phyloP scores from a whole-genome alignment of 2,888 invertebrate species.

The Spilarctia lutea region DNA sequence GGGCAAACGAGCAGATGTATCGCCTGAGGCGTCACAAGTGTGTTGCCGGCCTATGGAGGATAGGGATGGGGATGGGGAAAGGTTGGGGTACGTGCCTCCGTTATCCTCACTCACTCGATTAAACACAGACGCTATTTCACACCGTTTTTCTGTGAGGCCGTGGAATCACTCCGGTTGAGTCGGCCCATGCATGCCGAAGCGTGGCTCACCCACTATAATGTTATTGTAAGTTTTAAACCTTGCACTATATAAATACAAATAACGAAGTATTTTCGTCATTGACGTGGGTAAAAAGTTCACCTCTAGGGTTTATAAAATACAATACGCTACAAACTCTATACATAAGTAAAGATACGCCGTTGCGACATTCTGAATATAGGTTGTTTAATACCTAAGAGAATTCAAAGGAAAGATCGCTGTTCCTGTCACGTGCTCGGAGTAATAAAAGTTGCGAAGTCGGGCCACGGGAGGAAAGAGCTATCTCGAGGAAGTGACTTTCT shows the following conservation, averaged over 20 bases:
- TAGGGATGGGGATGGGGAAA: too few species aligned
- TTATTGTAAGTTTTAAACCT: background rate
- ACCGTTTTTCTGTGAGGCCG: too few species aligned
- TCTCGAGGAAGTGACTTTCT: slow-evolving; percentile 77
- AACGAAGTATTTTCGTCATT: background rate
- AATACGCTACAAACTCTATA: slow-evolving; percentile 8
- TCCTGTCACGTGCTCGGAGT: slow-evolving; percentile 76
- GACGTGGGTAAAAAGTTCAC: background rate
- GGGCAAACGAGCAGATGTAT: too few species aligned
- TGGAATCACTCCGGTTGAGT: too few species aligned
- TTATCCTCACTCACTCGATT: too few species aligned
- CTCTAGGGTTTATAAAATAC: background rate
- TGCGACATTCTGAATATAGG: slow-evolving; percentile 39
- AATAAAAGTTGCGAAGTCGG: slow-evolving; percentile 71
- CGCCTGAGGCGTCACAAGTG: too few species aligned
- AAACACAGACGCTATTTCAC: too few species aligned
- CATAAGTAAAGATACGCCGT: slow-evolving; percentile 11
- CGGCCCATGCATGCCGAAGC: too few species aligned
- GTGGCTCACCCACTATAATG: too few species aligned
- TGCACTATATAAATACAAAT: background rate
- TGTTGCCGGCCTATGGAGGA: too few species aligned
- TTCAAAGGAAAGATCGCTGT: slow-evolving; percentile 66
- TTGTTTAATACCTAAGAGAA: slow-evolving; percentile 63
- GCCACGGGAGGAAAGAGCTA: slow-evolving; percentile 66
- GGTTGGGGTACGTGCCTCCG: too few species aligned